Evolutionary conservation across 2,797 vertebrate species (phyloP).

Genomic region (Zalophus californianus): DNA sequence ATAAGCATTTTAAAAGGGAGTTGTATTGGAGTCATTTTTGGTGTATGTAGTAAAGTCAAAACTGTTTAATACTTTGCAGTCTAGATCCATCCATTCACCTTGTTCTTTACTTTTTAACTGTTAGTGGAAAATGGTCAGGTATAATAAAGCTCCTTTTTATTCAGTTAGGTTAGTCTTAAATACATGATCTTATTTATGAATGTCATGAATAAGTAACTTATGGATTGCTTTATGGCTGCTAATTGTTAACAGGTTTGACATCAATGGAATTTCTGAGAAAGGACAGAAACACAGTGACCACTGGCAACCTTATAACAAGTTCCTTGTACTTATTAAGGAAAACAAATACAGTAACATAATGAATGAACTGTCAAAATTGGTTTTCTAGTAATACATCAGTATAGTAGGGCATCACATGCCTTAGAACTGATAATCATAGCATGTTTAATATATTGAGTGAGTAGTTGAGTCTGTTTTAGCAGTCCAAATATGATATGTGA

Average conservation of each 20-base stretch:
- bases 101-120: constrained; percentile 56
- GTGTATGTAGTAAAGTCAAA: background rate
- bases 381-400: background rate
- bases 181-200: constrained; percentile 9
- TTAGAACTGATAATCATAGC: constrained; percentile 3
- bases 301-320: background rate
- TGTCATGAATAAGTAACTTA: constrained; percentile 36
- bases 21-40: background rate
- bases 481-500: constrained; percentile 16
- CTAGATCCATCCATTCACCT: constrained; percentile 34
- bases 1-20: background rate
- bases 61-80: constrained; percentile 14
- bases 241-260: constrained; percentile 62
- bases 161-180: constrained; percentile 60
- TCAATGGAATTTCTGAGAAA: constrained; percentile 33
- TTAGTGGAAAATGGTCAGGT: background rate
- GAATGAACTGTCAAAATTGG: background rate
- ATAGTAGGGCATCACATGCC: background rate
- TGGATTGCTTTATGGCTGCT: constrained; percentile 32
- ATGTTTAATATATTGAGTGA: background rate
- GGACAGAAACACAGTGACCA: background rate
- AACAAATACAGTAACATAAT: background rate
- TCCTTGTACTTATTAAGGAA: constrained; percentile 40
- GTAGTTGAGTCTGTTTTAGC: constrained; percentile 26
- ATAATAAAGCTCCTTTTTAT: background rate